A percentile compares a stretch with the other conserved stretches of the same genome.
Conservation (phyloP, 2,113 vertebrate genomes). For the Saguinus midas region DNA sequence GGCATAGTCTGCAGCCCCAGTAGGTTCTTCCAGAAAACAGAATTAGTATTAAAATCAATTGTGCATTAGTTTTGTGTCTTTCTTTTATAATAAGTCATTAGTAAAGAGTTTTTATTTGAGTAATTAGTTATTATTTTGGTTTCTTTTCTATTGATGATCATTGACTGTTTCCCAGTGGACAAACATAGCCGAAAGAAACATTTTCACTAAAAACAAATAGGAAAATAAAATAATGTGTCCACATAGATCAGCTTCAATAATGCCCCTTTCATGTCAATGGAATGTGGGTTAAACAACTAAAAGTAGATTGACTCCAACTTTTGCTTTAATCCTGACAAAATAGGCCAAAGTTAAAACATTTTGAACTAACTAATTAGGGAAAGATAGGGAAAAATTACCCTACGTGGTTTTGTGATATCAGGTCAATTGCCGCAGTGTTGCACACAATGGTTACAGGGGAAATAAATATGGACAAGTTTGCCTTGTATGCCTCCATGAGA, state of each 20-base stretch:
- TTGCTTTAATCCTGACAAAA: neutral
- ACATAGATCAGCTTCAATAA: neutral
- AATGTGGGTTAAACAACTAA: neutral
- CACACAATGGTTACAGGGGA: conserved; percentile 61
- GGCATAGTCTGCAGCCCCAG: neutral
- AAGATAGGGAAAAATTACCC: neutral
- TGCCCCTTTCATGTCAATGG: neutral
- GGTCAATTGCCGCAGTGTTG: conserved; percentile 55
- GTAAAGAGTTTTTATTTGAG: neutral
- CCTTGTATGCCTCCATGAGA: conserved; percentile 72
- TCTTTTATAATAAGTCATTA: conserved; percentile 2
- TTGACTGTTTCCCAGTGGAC: neutral
- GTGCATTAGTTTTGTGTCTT: neutral
- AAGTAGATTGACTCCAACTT: neutral
- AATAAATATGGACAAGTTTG: conserved; percentile 72
- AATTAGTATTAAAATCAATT: neutral
- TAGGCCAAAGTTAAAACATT: neutral
- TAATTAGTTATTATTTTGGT: neutral
- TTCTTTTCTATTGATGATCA: neutral
- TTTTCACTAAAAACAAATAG: conserved; percentile 4
- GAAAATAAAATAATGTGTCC: neutral
- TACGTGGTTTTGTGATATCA: conserved; percentile 63
- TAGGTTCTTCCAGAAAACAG: neutral
- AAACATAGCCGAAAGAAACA: neutral
- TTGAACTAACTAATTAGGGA: neutral